A percentile compares a stretch with the other conserved stretches of the same genome.
Conservation (phyloP, 2,888 invertebrate species). For the Stratiomys singularior region DNA sequence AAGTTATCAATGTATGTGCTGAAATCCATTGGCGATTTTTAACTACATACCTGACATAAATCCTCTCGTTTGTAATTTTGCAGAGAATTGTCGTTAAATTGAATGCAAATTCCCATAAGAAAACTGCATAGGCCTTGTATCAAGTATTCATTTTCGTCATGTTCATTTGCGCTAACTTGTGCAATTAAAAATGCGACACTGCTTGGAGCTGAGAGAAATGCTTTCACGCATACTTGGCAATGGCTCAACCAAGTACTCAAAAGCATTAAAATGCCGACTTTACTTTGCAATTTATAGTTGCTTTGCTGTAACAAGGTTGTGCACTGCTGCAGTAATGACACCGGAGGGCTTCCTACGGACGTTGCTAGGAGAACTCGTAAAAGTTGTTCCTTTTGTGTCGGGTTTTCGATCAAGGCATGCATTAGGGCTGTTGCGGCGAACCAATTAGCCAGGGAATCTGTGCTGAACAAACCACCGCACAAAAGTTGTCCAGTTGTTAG, state of each 20-base stretch:
- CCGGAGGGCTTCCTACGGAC: conserved; percentile 83
- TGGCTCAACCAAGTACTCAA: conserved; percentile 88
- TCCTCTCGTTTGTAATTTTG: conserved; percentile 80
- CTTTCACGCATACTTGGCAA: conserved; percentile 84
- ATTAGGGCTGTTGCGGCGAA: conserved; percentile 91
- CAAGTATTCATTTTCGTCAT: conserved; percentile 90
- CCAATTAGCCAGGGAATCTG: conserved; percentile 93
- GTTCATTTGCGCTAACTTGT: conserved; percentile 83
- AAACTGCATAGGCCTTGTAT: conserved; percentile 92
- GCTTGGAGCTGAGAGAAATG: conserved; percentile 81
- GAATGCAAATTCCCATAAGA: conserved; percentile 90
- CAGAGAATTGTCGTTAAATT: conserved; percentile 87
- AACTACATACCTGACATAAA: conserved; percentile 69
- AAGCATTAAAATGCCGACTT: conserved; percentile 91
- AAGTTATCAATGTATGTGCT: neutral
- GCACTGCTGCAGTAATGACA: conserved; percentile 90
- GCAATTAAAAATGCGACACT: conserved; percentile 88
- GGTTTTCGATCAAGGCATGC: conserved; percentile 89
- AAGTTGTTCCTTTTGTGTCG: conserved; percentile 87
- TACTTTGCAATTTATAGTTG: conserved; percentile 72
- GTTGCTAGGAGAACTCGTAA: conserved; percentile 90
- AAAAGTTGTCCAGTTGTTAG: conserved; percentile 88
- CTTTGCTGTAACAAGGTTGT: conserved; percentile 85
- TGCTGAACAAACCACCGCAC: conserved; percentile 91
- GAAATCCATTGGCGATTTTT: neutral